phyloP scores from a whole-genome alignment of 2,113 vertebrate species.

The Oenanthe melanoleuca region DNA sequence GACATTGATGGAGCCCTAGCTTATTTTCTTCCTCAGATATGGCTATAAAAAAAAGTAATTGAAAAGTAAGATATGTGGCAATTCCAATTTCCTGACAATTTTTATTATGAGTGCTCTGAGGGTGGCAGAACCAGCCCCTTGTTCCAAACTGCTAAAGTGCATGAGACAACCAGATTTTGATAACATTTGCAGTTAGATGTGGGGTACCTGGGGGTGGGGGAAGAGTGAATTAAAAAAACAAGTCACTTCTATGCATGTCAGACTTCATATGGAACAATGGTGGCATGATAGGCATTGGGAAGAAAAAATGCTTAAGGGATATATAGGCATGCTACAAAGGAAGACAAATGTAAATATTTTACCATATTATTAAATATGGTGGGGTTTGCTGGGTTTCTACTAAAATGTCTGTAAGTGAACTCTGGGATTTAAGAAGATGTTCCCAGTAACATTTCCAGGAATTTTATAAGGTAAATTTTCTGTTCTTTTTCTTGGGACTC shows the following conservation, averaged over 20 bases:
- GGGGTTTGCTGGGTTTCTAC: not conserved
- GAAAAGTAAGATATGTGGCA: not conserved
- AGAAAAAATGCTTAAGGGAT: not conserved
- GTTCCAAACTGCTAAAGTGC: not conserved
- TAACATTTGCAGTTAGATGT: not conserved
- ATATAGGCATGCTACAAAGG: not conserved
- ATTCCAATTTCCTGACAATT: not conserved
- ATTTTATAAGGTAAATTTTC: not conserved
- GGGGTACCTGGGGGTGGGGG: not conserved
- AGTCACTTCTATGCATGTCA: not conserved
- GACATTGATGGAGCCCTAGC: constrained; percentile 80
- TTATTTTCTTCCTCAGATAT: constrained; percentile 87
- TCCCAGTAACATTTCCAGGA: not conserved
- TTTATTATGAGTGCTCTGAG: not conserved
- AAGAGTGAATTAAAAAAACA: not conserved
- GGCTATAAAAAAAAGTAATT: constrained; percentile 48
- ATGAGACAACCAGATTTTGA: not conserved
- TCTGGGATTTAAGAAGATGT: not conserved
- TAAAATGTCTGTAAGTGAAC: not conserved
- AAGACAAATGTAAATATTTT: not conserved
- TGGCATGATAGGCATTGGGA: not conserved
- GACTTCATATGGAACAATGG: not conserved
- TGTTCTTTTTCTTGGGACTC: not conserved
- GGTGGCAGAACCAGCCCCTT: not conserved
- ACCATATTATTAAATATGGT: not conserved